Conservation (phyloP, 2,797 vertebrate species). For the Chelmon rostratus region DNA sequence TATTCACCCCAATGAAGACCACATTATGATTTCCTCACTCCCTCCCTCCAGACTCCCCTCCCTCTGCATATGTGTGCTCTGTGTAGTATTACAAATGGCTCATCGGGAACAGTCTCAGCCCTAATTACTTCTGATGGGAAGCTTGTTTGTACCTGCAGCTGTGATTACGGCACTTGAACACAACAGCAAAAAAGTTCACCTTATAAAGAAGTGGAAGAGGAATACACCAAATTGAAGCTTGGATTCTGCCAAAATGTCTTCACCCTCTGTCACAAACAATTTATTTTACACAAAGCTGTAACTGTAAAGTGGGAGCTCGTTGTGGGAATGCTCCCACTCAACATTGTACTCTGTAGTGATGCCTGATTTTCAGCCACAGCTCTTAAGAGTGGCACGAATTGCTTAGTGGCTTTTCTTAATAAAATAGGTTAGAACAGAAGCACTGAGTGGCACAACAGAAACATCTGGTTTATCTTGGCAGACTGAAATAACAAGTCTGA, state of each 20-base stretch:
- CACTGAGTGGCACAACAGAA: conserved; percentile 4
- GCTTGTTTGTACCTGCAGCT: conserved; percentile 69
- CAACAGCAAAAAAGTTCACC: conserved; percentile 32
- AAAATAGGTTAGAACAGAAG: conserved; percentile 24
- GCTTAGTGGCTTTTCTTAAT: conserved; percentile 18
- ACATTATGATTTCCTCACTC: conserved; percentile 38
- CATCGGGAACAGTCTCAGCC: conserved; percentile 31
- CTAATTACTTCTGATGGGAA: conserved; percentile 60
- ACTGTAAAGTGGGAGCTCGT: conserved; percentile 33
- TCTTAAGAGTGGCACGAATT: conserved; percentile 39
- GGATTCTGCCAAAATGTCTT: conserved; percentile 24
- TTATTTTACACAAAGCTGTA: conserved; percentile 39
- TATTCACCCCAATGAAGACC: conserved; percentile 50
- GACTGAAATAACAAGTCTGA: not conserved
- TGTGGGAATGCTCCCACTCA: conserved; percentile 39
- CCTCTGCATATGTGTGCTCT: conserved; percentile 34
- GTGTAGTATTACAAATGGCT: conserved; percentile 44
- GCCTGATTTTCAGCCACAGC: conserved; percentile 3
- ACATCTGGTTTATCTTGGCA: not conserved
- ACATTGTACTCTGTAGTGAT: conserved; percentile 12
- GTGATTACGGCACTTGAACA: conserved; percentile 56
- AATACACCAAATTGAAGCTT: conserved; percentile 14
- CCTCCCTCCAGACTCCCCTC: not conserved
- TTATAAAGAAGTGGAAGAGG: conserved; percentile 40
- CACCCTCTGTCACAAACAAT: conserved; percentile 32